Base-by-base conservation (phyloP, 1,140 invertebrate genomes). In the Drosophila athabasca region DNA sequence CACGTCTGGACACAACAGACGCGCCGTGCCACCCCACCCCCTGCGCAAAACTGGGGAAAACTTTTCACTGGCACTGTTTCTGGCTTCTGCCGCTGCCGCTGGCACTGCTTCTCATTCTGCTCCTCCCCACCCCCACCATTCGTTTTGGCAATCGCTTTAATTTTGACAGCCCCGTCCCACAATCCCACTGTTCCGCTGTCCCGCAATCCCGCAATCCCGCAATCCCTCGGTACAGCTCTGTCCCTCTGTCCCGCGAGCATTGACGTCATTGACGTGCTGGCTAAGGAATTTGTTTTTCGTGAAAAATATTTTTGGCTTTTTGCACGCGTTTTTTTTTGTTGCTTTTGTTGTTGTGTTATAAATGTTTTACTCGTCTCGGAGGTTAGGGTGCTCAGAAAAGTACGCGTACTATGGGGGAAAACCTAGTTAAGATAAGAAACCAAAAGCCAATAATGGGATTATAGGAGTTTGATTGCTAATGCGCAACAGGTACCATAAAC, bases 281-380 rank as follows among this genome's bases (percentile, higher is more conserved):
- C 79, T 71, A 77, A 87, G 67, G 83, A 88, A 88, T 88, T 79
- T 88, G 83, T 88, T 88, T 88, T 88, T 88, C 83, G 68, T 73
- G 83, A 88, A 88, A 84, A 87, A 79, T 82, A 87, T 79, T 88
- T 88, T 59, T 66, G 71, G 45, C 45, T 69, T 72, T 39, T 70
- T 82, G 73, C 58, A 51, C 62, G 41, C 35, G 48, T 64, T 59
- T 43, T 50, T 70, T 62, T 31, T 60, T 44, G 54, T 22, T 53
- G 39, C 5, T 39, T 49, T 69, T 54, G 4, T 65, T 69, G 15
- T 67, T 26, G 4, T 57, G 24, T 58, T 69, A 39, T 43, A 69
- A 69, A 69, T 69, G 51, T 66, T 65, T 69, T 68, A 43, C 35
- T 13, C 35, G 35, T 59, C 35, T 13, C 11, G 35, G 55, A 55